phyloP scores from a whole-genome alignment of 2,888 invertebrate genomes.

The Ennomos quercinarius region DNA sequence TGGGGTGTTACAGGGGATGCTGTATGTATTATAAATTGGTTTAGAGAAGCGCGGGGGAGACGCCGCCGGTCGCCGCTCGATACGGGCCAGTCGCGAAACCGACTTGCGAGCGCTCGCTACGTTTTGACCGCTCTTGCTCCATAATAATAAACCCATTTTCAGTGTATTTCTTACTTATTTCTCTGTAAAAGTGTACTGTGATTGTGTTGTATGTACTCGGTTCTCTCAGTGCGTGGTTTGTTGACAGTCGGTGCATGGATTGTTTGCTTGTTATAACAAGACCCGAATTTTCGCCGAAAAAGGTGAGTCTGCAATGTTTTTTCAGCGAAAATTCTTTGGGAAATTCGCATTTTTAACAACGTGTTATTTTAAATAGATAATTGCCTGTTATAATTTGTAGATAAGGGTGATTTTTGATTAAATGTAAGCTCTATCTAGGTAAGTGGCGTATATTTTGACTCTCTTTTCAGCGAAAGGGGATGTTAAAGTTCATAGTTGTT shows the following conservation, averaged over 20 bases:
- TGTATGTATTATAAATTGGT: conserved; percentile 86
- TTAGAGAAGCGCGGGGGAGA: conserved; percentile 79
- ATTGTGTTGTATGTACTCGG: conserved; percentile 3
- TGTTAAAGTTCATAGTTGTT: background rate
- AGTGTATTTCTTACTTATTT: conserved; percentile 6
- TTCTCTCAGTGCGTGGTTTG: conserved; percentile 16
- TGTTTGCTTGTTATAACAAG: conserved; percentile 30
- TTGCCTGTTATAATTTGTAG: background rate
- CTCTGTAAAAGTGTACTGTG: conserved; percentile 19
- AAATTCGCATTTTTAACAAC: background rate
- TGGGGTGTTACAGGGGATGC: conserved; percentile 70
- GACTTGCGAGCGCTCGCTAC: conserved; percentile 17
- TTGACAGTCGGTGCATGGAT: conserved; percentile 35
- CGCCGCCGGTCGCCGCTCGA: conserved; percentile 71
- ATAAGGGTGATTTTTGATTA: too few species aligned
- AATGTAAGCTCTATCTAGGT: background rate
- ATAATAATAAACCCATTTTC: conserved; percentile 19
- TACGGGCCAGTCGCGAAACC: conserved; percentile 75
- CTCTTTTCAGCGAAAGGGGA: background rate
- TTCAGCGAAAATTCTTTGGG: conserved; percentile 10
- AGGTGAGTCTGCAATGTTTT: conserved; percentile 32
- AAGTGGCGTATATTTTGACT: too few species aligned
- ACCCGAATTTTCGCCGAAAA: conserved; percentile 30
- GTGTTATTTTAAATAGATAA: background rate
- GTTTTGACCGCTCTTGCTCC: background rate